phyloP scores from a whole-genome alignment of 2,113 vertebrate genomes.

The Gavia stellata region DNA sequence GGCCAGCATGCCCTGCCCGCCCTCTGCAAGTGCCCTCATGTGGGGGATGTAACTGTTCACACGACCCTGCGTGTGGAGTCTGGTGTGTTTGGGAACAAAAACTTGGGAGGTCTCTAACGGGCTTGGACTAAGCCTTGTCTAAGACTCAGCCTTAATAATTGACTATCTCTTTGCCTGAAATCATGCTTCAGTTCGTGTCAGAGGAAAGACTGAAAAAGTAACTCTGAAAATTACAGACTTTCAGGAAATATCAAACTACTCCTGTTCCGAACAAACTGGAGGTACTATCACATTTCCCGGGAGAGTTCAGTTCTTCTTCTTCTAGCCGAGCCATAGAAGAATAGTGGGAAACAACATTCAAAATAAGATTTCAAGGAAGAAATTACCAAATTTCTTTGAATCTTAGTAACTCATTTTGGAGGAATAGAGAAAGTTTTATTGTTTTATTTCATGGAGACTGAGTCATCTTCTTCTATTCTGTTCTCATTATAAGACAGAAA shows the following conservation, averaged over 20 bases:
- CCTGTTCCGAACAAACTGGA: background rate
- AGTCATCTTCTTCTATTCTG: background rate
- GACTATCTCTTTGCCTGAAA: background rate
- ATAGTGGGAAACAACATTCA: background rate
- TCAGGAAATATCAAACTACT: background rate
- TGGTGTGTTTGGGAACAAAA: background rate
- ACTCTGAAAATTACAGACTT: background rate
- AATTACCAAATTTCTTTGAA: background rate
- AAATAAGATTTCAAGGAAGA: background rate
- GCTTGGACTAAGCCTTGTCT: constrained; percentile 2
- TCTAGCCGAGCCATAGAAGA: background rate
- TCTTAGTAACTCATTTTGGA: background rate
- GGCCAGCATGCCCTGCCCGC: fast-evolving
- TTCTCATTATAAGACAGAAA: background rate
- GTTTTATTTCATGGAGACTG: background rate
- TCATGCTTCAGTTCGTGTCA: background rate
- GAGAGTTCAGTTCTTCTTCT: background rate
- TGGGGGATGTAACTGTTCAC: background rate
- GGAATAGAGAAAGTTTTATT: background rate
- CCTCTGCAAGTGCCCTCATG: background rate
- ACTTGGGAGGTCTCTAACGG: constrained; percentile 51
- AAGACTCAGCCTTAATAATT: background rate
- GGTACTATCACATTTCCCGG: background rate
- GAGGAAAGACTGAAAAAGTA: background rate
- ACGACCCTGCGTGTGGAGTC: background rate